Evolutionary conservation across 2,888 invertebrate genomes (phyloP).

Genomic region (Drosophila anomelani): DNA sequence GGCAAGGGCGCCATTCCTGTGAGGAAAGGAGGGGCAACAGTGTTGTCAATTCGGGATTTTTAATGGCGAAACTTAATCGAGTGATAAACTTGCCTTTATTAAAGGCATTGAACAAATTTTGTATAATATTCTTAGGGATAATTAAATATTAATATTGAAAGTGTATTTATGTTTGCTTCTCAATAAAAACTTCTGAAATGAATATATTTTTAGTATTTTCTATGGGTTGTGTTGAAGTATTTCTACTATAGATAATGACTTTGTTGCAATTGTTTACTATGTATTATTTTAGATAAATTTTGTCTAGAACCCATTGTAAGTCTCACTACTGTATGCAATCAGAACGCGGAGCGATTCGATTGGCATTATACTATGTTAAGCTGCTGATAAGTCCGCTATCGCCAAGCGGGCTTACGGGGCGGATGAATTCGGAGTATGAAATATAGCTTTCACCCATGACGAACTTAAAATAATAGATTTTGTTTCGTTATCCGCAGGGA

Average conservation of each 20-base stretch:
- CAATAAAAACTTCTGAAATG: too few species aligned
- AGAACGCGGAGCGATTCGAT: constrained; percentile 7
- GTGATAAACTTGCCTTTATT: background rate
- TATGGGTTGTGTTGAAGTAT: background rate
- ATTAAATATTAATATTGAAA: background rate
- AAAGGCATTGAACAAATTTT: too few species aligned
- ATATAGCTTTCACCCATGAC: background rate
- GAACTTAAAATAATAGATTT: constrained; percentile 37
- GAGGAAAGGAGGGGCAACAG: constrained; percentile 13
- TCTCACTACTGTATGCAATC: constrained; percentile 2
- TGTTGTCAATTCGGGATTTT: background rate
- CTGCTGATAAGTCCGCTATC: constrained; percentile 19
- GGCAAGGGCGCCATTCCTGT: constrained; percentile 71
- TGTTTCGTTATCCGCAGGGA: constrained; percentile 22
- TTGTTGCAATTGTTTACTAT: background rate
- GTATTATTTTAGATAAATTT: background rate
- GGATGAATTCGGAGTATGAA: constrained; percentile 5
- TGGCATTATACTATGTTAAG: constrained; percentile 26
- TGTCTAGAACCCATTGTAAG: background rate
- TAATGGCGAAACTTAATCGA: background rate
- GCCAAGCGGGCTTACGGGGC: constrained; percentile 8
- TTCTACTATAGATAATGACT: background rate
- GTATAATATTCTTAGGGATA: too few species aligned
- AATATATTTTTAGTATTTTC: too few species aligned
- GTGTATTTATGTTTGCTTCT: background rate